These are phyloP conservation scores for Rhimphoctona megacephalus DNA, from an alignment of 2,888 invertebrate species.

Conservation along the genomic window DNA sequence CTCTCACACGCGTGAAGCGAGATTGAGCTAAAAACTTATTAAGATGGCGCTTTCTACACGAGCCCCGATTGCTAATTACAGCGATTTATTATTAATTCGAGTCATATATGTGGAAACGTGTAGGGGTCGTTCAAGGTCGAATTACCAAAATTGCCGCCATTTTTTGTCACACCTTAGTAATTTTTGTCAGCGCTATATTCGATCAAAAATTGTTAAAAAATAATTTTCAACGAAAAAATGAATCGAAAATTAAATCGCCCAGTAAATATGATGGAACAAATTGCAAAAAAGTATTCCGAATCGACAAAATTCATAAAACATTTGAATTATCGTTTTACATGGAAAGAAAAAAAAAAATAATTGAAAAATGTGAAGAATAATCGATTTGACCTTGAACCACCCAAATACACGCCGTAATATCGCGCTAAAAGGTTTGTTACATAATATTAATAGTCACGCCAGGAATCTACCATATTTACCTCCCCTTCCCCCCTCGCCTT, in stretches of 20 bases:
- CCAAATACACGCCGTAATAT: slow-evolving; percentile 7
- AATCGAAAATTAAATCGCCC: background rate
- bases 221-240: background rate
- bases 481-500: background rate
- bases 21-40: slow-evolving; percentile 18
- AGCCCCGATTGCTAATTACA: slow-evolving; percentile 17
- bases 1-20: slow-evolving; percentile 3
- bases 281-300: background rate
- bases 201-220: no score
- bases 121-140: background rate
- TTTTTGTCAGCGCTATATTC: background rate
- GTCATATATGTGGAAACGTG: slow-evolving; percentile 4
- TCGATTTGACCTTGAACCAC: background rate
- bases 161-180: background rate
- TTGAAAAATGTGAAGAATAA: background rate
- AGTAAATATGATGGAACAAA: background rate
- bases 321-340: background rate
- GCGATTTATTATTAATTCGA: slow-evolving; percentile 13
- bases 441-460: slow-evolving; percentile 20
- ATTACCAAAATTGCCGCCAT: background rate
- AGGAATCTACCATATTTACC: background rate
- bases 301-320: background rate
- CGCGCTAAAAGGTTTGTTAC: slow-evolving; percentile 14
- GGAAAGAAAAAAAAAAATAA: background rate
- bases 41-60: slow-evolving; percentile 1